phyloP scores from a whole-genome alignment of 2,888 invertebrate species.

The Xanthorhoe designata region DNA sequence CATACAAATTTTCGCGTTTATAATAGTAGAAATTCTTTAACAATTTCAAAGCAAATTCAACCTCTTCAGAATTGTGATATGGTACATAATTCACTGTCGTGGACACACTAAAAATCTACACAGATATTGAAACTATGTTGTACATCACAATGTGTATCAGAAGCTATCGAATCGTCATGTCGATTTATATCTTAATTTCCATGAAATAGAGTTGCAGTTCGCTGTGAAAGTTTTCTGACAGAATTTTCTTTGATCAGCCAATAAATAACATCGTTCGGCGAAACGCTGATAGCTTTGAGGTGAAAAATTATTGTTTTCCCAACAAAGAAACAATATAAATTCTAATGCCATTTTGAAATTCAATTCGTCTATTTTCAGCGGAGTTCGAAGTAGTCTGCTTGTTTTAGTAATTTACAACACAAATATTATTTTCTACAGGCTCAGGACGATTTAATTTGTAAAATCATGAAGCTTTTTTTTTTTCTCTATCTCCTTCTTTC shows the following conservation, averaged over 20 bases:
- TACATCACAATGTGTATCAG: slow-evolving; percentile 11
- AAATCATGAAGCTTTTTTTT: too few relatives aligned
- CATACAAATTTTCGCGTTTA: too few relatives aligned
- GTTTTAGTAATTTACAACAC: neutral
- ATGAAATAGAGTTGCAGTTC: slow-evolving; percentile 16
- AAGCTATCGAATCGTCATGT: neutral
- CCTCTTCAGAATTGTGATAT: slow-evolving; percentile 1
- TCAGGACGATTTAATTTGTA: neutral
- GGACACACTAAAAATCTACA: neutral
- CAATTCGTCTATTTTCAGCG: neutral
- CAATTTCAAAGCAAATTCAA: neutral
- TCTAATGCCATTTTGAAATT: slow-evolving; percentile 10
- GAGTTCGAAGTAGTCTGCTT: slow-evolving; percentile 1
- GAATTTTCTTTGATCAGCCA: slow-evolving; percentile 41
- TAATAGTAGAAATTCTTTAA: too few relatives aligned
- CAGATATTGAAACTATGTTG: neutral
- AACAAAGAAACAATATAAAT: slow-evolving; percentile 37
- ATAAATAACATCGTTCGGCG: slow-evolving; percentile 39
- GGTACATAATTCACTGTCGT: slow-evolving; percentile 9
- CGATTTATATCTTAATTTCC: neutral
- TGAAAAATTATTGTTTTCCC: slow-evolving; percentile 40
- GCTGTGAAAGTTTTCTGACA: slow-evolving; percentile 6
- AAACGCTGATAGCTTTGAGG: slow-evolving; percentile 32
- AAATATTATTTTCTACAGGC: neutral
- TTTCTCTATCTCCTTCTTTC: too few relatives aligned